phyloP scores from a whole-genome alignment of 37 sponge, comb jelly and placozoan genomes.

The Hormiphora californensis region DNA sequence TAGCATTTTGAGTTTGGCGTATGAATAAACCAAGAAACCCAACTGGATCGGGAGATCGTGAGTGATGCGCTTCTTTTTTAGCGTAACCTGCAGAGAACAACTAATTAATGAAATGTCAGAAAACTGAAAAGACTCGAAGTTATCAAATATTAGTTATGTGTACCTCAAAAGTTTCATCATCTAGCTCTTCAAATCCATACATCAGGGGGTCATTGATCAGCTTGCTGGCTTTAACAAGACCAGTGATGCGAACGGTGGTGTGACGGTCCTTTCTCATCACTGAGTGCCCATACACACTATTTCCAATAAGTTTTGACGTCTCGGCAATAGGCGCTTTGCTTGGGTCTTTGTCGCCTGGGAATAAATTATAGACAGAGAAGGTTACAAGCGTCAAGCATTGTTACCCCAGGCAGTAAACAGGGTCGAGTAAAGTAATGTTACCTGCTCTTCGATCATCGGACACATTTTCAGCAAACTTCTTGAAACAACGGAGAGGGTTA shows the following conservation, averaged over 20 bases:
- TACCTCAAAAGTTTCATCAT: slow-evolving; percentile 13
- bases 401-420: too few species aligned
- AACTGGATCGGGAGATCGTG: not conserved
- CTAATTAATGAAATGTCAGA: too few species aligned
- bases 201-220: not conserved
- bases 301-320: not conserved
- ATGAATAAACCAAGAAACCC: not conserved
- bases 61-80: not conserved
- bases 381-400: not conserved
- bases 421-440: too few species aligned
- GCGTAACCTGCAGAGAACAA: not conserved
- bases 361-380: too few species aligned
- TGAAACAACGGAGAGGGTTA: not conserved
- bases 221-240: not conserved
- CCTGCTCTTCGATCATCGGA: slow-evolving; percentile 22
- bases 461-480: not conserved
- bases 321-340: not conserved
- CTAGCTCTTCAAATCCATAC: not conserved
- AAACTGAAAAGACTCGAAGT: too few species aligned
- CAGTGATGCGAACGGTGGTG: not conserved
- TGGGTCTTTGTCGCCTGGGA: not conserved
- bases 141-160: too few species aligned
- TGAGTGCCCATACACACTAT: not conserved
- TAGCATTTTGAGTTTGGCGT: not conserved
- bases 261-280: not conserved